phyloP scores from a whole-genome alignment of 2,113 vertebrate species.

The Hippopotamus amphibius region DNA sequence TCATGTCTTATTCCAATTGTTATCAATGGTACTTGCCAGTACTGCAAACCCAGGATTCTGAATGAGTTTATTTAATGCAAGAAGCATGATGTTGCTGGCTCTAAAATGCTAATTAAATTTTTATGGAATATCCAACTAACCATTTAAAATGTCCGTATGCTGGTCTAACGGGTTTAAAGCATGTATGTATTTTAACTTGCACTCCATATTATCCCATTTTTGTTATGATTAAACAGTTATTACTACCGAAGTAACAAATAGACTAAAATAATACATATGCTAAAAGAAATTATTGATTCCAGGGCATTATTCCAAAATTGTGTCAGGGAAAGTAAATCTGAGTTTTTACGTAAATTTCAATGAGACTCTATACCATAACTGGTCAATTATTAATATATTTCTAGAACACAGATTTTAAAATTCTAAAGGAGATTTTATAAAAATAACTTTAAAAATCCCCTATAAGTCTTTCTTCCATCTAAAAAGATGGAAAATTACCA shows the following conservation, averaged over 20 bases:
- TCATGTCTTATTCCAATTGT: neutral
- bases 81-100: neutral
- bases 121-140: neutral
- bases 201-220: neutral
- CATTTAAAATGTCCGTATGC: neutral
- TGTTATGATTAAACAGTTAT: neutral
- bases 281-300: neutral
- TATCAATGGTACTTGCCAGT: neutral
- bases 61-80: constrained; percentile 4
- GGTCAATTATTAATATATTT: neutral
- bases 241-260: neutral
- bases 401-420: neutral
- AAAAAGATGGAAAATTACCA: neutral
- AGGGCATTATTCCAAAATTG: neutral
- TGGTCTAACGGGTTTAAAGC: neutral
- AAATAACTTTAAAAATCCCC: neutral
- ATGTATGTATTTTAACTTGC: neutral
- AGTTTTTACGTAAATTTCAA: neutral
- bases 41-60: neutral
- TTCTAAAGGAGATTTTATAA: neutral
- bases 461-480: neutral
- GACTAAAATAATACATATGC: neutral
- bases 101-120: constrained; percentile 26
- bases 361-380: neutral
- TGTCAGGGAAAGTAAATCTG: neutral